Base-by-base conservation (phyloP, 2,888 invertebrate species). In the Acronicta alni region DNA sequence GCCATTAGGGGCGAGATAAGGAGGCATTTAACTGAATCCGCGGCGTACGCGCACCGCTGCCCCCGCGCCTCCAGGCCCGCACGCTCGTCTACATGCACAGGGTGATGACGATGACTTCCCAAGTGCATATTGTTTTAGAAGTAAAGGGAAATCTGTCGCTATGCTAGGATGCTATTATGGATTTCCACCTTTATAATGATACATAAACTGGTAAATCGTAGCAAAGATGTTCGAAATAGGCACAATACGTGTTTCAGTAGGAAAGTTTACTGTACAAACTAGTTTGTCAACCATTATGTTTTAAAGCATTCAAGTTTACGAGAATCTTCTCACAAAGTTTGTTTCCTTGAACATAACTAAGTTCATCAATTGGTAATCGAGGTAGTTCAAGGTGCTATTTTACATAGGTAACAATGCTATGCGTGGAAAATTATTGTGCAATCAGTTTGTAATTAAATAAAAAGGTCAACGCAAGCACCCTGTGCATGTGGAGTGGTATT, bases 1-100 rank as follows among this genome's bases (percentile, higher is more conserved):
- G 87, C 93, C 93, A 93, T 93, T 93, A 92, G 89, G 86, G 87
- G 66, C 75, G 81, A 88, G 93, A 93, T 93, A 93, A 93, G 87
- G 80, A 88, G 86, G 79, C 91, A 90, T 92, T 93, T 92, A 89
- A 91, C 92, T 91, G 89, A 88, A 89, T 89, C 89, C 88, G 84
- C 84, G 81, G 83, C 84, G 80, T 82, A 82, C 85, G 80, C 82
- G 77, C 79, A 67, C 72, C 77, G 32, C 42, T 3, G 15, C 23
- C 59, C 38, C 18, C 32, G 30, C 41, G 55, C 45, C 41, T 15
- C 26, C 42, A 15, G 30, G 12, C 51, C 41, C 53, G 46, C 35
- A 30, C 18, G 38, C 23, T 48, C 45, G 9, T 17, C 16, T 35
- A 26, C 41, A 26, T 32, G 32, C 47, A 75, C 75, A 75, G 75